Evolutionary conservation across 2,797 vertebrate species (phyloP).

Genomic region (Sebastolobus alascanus): DNA sequence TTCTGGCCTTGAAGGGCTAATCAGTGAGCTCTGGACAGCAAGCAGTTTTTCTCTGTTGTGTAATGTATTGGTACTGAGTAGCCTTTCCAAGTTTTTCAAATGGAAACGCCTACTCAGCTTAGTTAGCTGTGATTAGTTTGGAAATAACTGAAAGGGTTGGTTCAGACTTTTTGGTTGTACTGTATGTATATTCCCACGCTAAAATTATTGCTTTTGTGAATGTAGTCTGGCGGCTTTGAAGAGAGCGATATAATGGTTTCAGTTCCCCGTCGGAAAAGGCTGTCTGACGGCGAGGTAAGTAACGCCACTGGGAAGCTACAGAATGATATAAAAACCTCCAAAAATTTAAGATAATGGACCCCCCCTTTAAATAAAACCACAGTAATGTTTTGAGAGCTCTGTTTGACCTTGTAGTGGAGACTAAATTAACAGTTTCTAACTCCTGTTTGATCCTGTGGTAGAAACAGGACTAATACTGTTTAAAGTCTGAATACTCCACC

Average conservation of each 20-base stretch:
- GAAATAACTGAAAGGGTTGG: no score
- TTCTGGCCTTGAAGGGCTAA: slow-evolving; percentile 10
- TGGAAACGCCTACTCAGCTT: no score
- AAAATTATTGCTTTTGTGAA: no score
- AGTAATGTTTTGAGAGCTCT: not conserved
- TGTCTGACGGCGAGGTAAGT: fast-evolving
- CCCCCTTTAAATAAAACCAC: not conserved
- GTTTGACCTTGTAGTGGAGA: not conserved
- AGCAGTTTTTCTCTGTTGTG: slow-evolving; percentile 9
- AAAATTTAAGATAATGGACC: fast-evolving
- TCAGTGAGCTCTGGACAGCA: slow-evolving; percentile 5
- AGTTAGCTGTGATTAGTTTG: no score
- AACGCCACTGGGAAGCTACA: no score
- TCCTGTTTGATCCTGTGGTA: not conserved
- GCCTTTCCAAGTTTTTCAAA: not conserved
- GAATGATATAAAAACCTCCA: no score
- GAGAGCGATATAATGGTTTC: no score
- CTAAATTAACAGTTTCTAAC: not conserved
- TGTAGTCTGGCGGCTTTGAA: no score
- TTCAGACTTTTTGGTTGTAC: no score
- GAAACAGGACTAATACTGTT: not conserved
- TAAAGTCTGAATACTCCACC: not conserved
- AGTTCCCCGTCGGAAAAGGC: fast-evolving
- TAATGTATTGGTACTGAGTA: not conserved
- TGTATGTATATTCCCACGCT: fast-evolving